Evolutionary conservation across 2,113 vertebrate genomes (phyloP).

Genomic region (Lonchura striata): DNA sequence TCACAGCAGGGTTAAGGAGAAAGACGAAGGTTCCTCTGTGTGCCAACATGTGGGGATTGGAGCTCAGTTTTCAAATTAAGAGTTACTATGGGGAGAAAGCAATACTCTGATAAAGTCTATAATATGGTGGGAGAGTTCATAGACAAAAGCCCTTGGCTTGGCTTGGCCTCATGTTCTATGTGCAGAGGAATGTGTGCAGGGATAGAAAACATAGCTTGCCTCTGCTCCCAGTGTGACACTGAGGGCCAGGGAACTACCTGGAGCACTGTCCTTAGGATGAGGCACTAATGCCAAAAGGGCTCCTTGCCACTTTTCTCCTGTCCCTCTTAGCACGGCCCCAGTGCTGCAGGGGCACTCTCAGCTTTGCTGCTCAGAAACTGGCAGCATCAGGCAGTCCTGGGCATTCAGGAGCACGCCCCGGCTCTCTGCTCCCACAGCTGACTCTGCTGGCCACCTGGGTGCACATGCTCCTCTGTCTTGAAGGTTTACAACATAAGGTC

Average conservation of each 20-base stretch:
- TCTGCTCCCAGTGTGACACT: accelerated
- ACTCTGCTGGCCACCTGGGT: not conserved
- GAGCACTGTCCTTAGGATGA: not conserved
- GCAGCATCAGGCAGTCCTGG: not conserved
- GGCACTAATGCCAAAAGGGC: not conserved
- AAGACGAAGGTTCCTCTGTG: constrained; percentile 39
- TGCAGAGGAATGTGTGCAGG: not conserved
- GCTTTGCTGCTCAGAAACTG: not conserved
- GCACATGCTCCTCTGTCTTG: not conserved
- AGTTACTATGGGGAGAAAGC: not conserved
- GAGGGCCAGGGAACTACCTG: not conserved
- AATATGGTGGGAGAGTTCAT: constrained; percentile 16
- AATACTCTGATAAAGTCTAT: not conserved
- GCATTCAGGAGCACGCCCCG: not conserved
- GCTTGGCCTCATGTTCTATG: not conserved
- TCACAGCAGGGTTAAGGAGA: constrained; percentile 38
- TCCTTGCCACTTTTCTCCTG: not conserved
- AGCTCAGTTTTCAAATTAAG: constrained; percentile 53
- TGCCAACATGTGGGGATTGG: constrained; percentile 44
- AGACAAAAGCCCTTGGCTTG: not conserved
- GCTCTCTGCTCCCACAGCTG: not conserved
- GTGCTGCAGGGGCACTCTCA: not conserved
- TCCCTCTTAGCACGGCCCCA: not conserved
- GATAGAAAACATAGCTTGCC: not conserved
- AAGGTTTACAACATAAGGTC: not conserved